Conservation (phyloP, 2,888 invertebrate genomes). For the Lycocerus yunnanus region DNA sequence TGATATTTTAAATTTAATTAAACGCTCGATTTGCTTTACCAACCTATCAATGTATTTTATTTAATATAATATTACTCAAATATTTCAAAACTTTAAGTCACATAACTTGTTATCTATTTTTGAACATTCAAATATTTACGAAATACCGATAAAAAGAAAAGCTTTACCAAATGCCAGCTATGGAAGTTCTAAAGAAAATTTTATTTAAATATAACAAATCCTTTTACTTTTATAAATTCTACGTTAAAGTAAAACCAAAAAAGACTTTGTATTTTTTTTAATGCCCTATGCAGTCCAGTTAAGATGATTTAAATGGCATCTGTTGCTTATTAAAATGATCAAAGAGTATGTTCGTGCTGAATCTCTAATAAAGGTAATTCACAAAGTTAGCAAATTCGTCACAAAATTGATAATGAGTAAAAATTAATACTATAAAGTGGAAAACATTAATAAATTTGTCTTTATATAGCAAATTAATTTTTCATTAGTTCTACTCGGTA, state of each 20-base stretch:
- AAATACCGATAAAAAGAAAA: neutral
- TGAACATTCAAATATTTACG: neutral
- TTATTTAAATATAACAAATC: neutral
- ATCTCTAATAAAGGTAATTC: neutral
- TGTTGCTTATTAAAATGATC: neutral
- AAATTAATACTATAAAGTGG: neutral
- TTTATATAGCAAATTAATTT: neutral
- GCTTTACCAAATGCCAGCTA: neutral
- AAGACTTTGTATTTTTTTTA: neutral
- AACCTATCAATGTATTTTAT: neutral
- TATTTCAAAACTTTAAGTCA: neutral
- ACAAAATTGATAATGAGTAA: neutral
- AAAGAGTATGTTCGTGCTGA: neutral
- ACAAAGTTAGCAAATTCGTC: neutral
- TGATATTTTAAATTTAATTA: neutral
- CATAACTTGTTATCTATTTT: neutral
- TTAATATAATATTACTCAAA: no score
- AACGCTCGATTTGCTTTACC: neutral
- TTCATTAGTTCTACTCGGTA: no score
- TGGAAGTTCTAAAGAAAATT: neutral
- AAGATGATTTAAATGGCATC: neutral
- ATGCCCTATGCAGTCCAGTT: neutral
- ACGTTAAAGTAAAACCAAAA: neutral
- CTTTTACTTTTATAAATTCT: neutral
- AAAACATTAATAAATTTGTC: neutral